Evolutionary conservation across 2,888 invertebrate species (phyloP).

Genomic region (Drosophila pseudotalamancana): DNA sequence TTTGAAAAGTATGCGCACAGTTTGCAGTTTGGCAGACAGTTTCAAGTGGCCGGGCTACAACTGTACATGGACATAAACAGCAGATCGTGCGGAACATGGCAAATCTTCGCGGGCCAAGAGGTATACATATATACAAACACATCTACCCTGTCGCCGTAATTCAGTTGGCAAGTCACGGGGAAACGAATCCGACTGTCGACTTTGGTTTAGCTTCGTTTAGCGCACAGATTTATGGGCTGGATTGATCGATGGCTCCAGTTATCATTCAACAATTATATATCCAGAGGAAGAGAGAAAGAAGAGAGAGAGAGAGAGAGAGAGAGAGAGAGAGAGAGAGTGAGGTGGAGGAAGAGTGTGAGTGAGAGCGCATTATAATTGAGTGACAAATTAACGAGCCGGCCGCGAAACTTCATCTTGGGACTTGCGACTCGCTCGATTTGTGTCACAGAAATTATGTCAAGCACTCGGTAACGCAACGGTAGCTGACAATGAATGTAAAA

Average conservation of each 20-base stretch:
- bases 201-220: constrained; percentile 41
- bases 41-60: constrained; percentile 27
- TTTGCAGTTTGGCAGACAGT: constrained; percentile 12
- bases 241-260: constrained; percentile 72
- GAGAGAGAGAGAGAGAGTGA: constrained; percentile 6
- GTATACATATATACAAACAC: constrained; percentile 73
- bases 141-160: constrained; percentile 53
- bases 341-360: too few species aligned
- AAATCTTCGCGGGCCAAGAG: constrained; percentile 37
- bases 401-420: constrained; percentile 37
- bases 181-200: constrained; percentile 23
- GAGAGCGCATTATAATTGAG: constrained; percentile 65
- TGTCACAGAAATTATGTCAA: constrained; percentile 70
- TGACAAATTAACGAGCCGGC: constrained; percentile 71
- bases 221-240: constrained; percentile 64
- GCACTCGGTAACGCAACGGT: constrained; percentile 72
- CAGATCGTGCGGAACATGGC: constrained; percentile 60
- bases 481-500: constrained; percentile 53
- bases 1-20: constrained; percentile 43
- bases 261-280: constrained; percentile 78
- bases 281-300: constrained; percentile 6
- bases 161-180: constrained; percentile 43
- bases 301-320: constrained; percentile 16
- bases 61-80: constrained; percentile 42
- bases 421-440: constrained; percentile 39